Evolutionary conservation across 1,140 invertebrate genomes (phyloP).

Genomic region (Ericerus pela): DNA sequence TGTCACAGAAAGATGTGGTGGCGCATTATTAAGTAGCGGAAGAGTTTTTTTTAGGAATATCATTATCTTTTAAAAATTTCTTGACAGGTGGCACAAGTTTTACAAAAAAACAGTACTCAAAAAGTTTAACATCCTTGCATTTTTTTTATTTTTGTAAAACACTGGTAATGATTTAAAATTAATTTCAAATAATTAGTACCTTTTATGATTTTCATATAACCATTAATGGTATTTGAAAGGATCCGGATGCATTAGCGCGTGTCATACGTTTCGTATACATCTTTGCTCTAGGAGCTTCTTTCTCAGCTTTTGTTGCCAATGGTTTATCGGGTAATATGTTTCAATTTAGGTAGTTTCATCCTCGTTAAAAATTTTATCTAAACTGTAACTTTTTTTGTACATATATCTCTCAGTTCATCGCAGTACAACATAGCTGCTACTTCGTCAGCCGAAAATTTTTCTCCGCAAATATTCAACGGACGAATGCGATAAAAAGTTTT

Average conservation of each 20-base stretch:
- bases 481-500: conserved; percentile 20
- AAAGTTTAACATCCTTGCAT: conserved; percentile 19
- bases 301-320: conserved; percentile 20
- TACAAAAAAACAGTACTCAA: conserved; percentile 19
- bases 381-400: conserved; percentile 13
- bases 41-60: conserved; percentile 8
- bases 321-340: conserved; percentile 24
- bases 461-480: conserved; percentile 10
- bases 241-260: conserved; percentile 30
- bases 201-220: conserved; percentile 29
- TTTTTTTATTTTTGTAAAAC: conserved; percentile 10
- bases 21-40: not conserved
- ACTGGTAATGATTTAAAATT: conserved; percentile 8
- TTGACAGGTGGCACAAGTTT: conserved; percentile 17
- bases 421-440: conserved; percentile 13
- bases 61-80: conserved; percentile 16
- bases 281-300: not conserved
- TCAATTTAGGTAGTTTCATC: conserved; percentile 27
- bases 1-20: not conserved
- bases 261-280: conserved; percentile 19
- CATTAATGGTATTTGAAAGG: conserved; percentile 26
- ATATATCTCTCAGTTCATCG: not conserved
- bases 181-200: conserved; percentile 25
- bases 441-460: conserved; percentile 19
- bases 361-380: conserved; percentile 27